These are phyloP conservation scores for Galaxea fascicularis DNA, from an alignment of 92 coral and sea anemone species.

Conservation along the genomic window DNA sequence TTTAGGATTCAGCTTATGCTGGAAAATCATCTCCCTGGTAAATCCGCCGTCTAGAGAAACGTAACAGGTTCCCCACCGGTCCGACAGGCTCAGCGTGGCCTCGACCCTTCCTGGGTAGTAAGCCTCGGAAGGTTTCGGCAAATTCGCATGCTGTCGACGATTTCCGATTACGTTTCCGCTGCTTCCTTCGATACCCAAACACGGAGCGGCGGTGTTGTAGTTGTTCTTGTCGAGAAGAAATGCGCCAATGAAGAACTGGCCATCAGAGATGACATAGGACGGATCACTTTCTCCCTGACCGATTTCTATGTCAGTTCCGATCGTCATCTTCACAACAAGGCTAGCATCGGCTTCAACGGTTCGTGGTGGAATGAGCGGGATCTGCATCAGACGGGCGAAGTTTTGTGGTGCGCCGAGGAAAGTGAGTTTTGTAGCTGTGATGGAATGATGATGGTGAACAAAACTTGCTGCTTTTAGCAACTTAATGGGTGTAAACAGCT, in stretches of 20 bases:
- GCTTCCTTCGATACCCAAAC: background rate
- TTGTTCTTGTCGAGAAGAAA: slow-evolving; percentile 16
- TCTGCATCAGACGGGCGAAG: slow-evolving; percentile 8
- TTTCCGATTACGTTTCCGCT: background rate
- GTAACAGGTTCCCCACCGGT: slow-evolving; percentile 35
- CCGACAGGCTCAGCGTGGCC: slow-evolving; percentile 13
- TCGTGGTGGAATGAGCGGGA: slow-evolving; percentile 27
- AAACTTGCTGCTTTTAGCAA: slow-evolving; percentile 8
- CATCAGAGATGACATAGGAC: slow-evolving; percentile 22
- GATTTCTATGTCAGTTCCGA: slow-evolving; percentile 9
- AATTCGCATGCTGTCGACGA: background rate
- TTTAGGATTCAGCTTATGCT: slow-evolving; percentile 18
- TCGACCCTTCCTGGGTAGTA: slow-evolving; percentile 24
- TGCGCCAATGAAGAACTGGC: slow-evolving; percentile 17
- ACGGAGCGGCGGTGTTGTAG: background rate
- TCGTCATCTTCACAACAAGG: background rate
- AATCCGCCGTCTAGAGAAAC: slow-evolving; percentile 12
- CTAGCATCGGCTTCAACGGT: background rate
- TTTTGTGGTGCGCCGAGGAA: background rate
- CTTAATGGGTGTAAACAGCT: slow-evolving; percentile 33
- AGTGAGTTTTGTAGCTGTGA: slow-evolving; percentile 9
- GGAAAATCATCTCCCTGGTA: slow-evolving; percentile 18
- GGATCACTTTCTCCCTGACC: slow-evolving; percentile 16
- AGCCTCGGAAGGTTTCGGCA: slow-evolving; percentile 17
- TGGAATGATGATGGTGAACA: slow-evolving; percentile 22